Conservation (phyloP, 2,888 invertebrate genomes). For the Trichogramma dendrolimi region DNA sequence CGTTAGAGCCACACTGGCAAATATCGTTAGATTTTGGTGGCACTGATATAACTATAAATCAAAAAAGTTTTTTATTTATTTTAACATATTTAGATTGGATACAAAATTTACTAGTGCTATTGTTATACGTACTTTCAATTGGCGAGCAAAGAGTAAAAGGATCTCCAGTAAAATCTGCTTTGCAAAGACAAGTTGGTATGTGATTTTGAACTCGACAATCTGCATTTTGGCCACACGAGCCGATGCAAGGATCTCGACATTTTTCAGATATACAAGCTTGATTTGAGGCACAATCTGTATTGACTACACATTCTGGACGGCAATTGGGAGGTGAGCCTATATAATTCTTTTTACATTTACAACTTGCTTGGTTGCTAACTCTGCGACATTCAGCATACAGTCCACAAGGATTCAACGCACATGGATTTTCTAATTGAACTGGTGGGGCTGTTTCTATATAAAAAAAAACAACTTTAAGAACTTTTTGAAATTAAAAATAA, state of each 20-base stretch:
- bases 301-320: slow-evolving; percentile 62
- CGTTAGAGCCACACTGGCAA: slow-evolving; percentile 65
- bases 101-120: not conserved
- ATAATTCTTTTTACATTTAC: slow-evolving; percentile 63
- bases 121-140: slow-evolving; percentile 40
- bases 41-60: slow-evolving; percentile 9
- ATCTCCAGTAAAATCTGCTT: slow-evolving; percentile 62
- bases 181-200: slow-evolving; percentile 64
- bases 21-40: slow-evolving; percentile 48
- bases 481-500: slow-evolving; percentile 27
- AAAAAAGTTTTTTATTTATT: not conserved
- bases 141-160: slow-evolving; percentile 61
- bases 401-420: slow-evolving; percentile 71
- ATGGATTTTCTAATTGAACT: slow-evolving; percentile 58
- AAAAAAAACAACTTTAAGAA: slow-evolving; percentile 13
- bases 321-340: slow-evolving; percentile 69
- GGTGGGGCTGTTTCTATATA: slow-evolving; percentile 33
- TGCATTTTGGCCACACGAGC: slow-evolving; percentile 69
- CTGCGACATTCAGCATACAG: slow-evolving; percentile 66
- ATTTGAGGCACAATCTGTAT: slow-evolving; percentile 63
- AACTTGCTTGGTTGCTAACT: slow-evolving; percentile 60
- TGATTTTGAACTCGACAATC: slow-evolving; percentile 69
- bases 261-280: slow-evolving; percentile 69
- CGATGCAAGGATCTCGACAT: slow-evolving; percentile 68
- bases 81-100: no score